These are phyloP conservation scores for Brenthis daphne DNA, from an alignment of 2,888 invertebrate species.

Conservation along the genomic window DNA sequence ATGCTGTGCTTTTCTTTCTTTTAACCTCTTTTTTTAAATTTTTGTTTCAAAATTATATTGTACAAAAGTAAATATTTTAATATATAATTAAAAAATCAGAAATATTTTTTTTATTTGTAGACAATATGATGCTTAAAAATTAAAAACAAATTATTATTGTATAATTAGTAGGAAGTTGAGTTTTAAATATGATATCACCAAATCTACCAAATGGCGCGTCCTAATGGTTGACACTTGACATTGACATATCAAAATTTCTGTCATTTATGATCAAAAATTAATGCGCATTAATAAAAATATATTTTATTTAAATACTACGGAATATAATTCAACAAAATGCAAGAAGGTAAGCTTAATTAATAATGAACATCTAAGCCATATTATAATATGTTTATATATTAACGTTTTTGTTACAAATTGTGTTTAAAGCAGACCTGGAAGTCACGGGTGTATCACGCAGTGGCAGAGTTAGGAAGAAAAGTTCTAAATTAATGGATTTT, in stretches of 20 bases:
- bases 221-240: conserved; percentile 4
- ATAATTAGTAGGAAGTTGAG: conserved; percentile 8
- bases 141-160: neutral
- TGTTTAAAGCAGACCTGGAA: conserved; percentile 83
- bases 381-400: neutral
- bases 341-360: conserved; percentile 30
- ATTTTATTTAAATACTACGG: neutral
- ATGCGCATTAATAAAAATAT: neutral
- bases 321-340: conserved; percentile 24
- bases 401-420: neutral
- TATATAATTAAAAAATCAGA: neutral
- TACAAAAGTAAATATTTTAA: neutral
- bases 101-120: neutral
- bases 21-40: too few species aligned
- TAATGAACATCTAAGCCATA: neutral
- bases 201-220: conserved; percentile 5
- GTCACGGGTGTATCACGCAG: conserved; percentile 94
- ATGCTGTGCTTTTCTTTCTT: conserved; percentile 12
- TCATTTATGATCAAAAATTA: neutral
- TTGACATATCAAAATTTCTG: neutral
- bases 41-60: too few species aligned
- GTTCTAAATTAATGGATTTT: conserved; percentile 96
- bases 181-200: neutral
- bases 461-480: conserved; percentile 95
- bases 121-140: too few species aligned